Conservation (phyloP, 2,888 invertebrate species). For the Serrognathus titanus region DNA sequence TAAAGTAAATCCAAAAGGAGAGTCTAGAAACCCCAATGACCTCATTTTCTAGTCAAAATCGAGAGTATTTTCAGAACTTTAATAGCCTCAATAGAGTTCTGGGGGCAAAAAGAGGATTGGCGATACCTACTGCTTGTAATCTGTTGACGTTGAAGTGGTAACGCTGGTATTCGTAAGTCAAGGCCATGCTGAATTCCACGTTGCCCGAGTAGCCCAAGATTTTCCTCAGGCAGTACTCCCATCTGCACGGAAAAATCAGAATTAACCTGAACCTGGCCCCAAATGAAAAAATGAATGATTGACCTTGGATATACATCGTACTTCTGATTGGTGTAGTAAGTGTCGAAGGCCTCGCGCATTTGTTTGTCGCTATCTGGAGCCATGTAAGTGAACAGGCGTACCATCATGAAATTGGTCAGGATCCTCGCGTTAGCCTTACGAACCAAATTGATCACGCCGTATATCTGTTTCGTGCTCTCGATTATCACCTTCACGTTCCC, state of each 20-base stretch:
- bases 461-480: constrained; percentile 25
- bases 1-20: too few relatives aligned
- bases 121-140: constrained; percentile 33
- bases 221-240: constrained; percentile 45
- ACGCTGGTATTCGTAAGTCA: constrained; percentile 41
- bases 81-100: too few relatives aligned
- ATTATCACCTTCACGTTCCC: constrained; percentile 32
- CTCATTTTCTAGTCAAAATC: too few relatives aligned
- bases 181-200: constrained; percentile 41
- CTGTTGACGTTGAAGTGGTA: constrained; percentile 40
- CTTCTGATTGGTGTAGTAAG: constrained; percentile 34
- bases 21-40: too few relatives aligned
- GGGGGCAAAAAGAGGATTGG: neutral
- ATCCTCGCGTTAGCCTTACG: constrained; percentile 33
- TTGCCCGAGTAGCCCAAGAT: constrained; percentile 36
- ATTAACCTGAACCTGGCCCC: neutral
- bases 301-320: constrained; percentile 32
- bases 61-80: too few relatives aligned
- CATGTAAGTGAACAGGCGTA: constrained; percentile 40
- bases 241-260: constrained; percentile 25
- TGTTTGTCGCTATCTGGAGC: constrained; percentile 41
- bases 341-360: constrained; percentile 38
- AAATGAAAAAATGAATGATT: neutral
- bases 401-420: constrained; percentile 43
- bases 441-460: constrained; percentile 40